These are phyloP conservation scores for Drosophila equinoxialis DNA, from an alignment of 1,140 invertebrate genomes.

Conservation along the genomic window DNA sequence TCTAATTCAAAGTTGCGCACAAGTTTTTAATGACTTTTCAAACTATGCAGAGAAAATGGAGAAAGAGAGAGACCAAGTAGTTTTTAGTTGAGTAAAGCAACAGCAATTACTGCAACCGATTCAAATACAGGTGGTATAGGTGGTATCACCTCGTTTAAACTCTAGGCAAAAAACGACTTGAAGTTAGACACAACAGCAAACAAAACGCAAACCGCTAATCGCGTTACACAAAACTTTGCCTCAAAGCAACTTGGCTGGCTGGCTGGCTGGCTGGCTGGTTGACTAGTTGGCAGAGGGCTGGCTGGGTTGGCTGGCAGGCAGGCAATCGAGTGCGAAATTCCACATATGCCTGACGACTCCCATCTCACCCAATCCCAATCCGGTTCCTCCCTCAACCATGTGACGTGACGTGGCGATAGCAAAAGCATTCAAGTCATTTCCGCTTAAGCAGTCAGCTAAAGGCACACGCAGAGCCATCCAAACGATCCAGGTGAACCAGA, in stretches of 20 bases:
- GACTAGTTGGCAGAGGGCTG: not conserved
- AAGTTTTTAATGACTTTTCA: constrained; percentile 80
- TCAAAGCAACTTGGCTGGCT: constrained; percentile 37
- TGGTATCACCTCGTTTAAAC: constrained; percentile 20
- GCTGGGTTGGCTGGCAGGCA: constrained; percentile 2
- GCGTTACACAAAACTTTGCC: constrained; percentile 74
- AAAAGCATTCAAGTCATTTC: constrained; percentile 79
- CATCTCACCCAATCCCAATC: not conserved
- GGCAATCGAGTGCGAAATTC: constrained; percentile 79
- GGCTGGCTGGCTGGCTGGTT: constrained; percentile 18
- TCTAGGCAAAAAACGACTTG: constrained; percentile 38
- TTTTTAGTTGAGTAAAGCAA: constrained; percentile 39
- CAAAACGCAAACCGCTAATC: constrained; percentile 77
- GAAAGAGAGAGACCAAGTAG: not conserved
- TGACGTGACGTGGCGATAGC: constrained; percentile 56
- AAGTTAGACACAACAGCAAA: constrained; percentile 63
- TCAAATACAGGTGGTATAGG: not conserved
- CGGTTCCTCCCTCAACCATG: constrained; percentile 21
- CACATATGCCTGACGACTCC: constrained; percentile 56
- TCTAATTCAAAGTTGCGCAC: constrained; percentile 63
- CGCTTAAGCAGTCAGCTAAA: constrained; percentile 74
- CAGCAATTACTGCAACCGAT: constrained; percentile 69
- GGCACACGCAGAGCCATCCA: constrained; percentile 48
- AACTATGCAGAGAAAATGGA: constrained; percentile 28
- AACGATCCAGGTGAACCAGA: constrained; percentile 31